Percentiles rank a stretch among this genome's conserved stretches.
Evolutionary conservation across 92 coral and sea anemone species (phyloP).

Genomic region (Pocillopora meandrina): DNA sequence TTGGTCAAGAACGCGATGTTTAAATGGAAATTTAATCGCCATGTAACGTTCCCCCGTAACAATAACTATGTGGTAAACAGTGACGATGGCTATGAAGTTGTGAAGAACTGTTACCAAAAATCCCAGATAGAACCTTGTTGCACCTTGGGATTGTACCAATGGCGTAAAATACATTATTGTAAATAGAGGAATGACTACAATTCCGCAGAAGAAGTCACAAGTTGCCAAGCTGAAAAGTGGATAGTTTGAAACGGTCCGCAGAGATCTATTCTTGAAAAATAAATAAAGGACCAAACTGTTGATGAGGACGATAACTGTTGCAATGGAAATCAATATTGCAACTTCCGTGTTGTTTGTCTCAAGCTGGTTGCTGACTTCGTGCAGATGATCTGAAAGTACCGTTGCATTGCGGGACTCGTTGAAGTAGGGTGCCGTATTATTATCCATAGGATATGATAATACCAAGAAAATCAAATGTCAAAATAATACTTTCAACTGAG

Average conservation of each 20-base stretch:
- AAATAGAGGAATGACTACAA: conserved; percentile 25
- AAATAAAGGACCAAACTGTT: conserved; percentile 36
- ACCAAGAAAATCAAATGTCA: no score
- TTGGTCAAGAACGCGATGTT: conserved; percentile 21
- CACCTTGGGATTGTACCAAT: conserved; percentile 6
- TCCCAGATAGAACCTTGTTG: conserved; percentile 24
- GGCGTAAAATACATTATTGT: not conserved
- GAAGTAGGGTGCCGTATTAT: not conserved
- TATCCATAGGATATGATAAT: no score
- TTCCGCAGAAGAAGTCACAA: conserved; percentile 26
- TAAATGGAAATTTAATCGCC: conserved; percentile 43
- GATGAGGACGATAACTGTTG: conserved; percentile 11
- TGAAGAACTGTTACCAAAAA: conserved; percentile 34
- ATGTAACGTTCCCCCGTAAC: conserved; percentile 39
- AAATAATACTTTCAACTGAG: no score
- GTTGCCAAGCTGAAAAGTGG: conserved; percentile 42
- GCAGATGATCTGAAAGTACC: not conserved
- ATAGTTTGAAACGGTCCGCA: conserved; percentile 35
- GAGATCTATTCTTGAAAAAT: not conserved
- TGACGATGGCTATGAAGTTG: conserved; percentile 39
- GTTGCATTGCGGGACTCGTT: conserved; percentile 14
- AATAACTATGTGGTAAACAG: conserved; percentile 36
- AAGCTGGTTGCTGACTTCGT: not conserved
- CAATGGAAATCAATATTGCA: conserved; percentile 24
- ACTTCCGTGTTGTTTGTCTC: not conserved